These are phyloP conservation scores for Anomalospiza imberbis DNA, from an alignment of 2,797 vertebrate species.

Conservation along the genomic window DNA sequence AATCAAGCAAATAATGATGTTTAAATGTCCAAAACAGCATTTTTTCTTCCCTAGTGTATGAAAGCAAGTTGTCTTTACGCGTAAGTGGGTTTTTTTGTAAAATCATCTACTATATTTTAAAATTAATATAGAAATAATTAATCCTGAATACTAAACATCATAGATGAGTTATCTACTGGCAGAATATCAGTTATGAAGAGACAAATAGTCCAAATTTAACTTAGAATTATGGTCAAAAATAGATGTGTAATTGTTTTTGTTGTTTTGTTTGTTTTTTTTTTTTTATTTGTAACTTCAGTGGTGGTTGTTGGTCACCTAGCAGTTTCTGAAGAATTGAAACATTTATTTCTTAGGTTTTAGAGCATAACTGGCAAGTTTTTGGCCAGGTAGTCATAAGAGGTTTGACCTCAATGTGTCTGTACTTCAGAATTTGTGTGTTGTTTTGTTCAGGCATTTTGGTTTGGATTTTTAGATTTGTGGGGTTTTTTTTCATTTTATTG, in stretches of 20 bases:
- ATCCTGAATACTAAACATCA: background rate
- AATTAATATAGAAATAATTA: background rate
- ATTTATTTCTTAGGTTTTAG: background rate
- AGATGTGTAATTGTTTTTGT: background rate
- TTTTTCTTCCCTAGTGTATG: background rate
- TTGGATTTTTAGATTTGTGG: rapidly evolving
- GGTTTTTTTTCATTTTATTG: rapidly evolving
- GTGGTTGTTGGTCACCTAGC: background rate
- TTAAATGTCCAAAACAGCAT: conserved; percentile 1
- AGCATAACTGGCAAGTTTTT: background rate
- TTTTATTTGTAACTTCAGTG: background rate
- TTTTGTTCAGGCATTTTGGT: rapidly evolving
- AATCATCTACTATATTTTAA: background rate
- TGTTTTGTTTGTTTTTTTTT: background rate
- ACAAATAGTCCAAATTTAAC: background rate
- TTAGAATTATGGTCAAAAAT: background rate
- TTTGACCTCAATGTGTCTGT: background rate
- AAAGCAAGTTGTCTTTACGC: background rate
- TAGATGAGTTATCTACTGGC: background rate
- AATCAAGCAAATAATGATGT: conserved; percentile 44
- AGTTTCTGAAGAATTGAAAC: background rate
- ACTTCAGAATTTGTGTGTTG: background rate
- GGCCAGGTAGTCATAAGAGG: background rate
- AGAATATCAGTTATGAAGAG: background rate
- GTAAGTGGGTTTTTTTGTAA: background rate